Evolutionary conservation across 1,140 invertebrate genomes (phyloP), one percentile per base, ranked within the genome.

Genomic region (Drosophila willistoni): DNA sequence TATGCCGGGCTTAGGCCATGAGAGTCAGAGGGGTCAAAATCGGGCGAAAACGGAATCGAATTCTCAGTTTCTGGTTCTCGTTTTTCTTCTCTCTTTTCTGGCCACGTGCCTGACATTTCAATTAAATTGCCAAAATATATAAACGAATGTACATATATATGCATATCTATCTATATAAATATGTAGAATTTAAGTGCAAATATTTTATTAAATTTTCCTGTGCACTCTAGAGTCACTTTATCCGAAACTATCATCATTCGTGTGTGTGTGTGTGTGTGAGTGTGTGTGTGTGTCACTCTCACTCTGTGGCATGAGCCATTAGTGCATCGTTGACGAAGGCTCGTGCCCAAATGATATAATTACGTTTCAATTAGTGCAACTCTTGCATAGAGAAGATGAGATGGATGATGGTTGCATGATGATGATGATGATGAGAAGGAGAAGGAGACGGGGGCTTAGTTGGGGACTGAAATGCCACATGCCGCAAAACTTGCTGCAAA

Each of bases 341-440:
- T 64, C 68, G 68, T 77, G 64, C 74, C 74, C 76, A 64, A 78
- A 79, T 78, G 77, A 78, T 78, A 79, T 79, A 79, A 79, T 79
- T 79, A 79, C 77, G 75, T 78, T 78, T 79, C 77, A 79, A 79
- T 79, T 79, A 79, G 70, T 78, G 75, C 69, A 78, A 65, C 69
- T 73, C 47, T 77, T 39, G 74, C 57, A 59, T 22, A 22, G 47
- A 65, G 57, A 22, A 51, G 44, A 51, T 51, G 17, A 51, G 19
- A 51, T 22, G 44, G 19, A 22, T 51, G 44, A 51, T 51, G 19
- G 44, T 51, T 51, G 17, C 0, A 22, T 51, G 44, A 51, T 19
- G 17, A 47, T 47, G 44, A 19, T 10, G 42, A 10, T 22, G 17
- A 22, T 19, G 17, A 17, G 4, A 2, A 17, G 7, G 17, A 17